Evolutionary conservation across 2,797 vertebrate genomes (phyloP).

Genomic region (Myripristis jacobus): DNA sequence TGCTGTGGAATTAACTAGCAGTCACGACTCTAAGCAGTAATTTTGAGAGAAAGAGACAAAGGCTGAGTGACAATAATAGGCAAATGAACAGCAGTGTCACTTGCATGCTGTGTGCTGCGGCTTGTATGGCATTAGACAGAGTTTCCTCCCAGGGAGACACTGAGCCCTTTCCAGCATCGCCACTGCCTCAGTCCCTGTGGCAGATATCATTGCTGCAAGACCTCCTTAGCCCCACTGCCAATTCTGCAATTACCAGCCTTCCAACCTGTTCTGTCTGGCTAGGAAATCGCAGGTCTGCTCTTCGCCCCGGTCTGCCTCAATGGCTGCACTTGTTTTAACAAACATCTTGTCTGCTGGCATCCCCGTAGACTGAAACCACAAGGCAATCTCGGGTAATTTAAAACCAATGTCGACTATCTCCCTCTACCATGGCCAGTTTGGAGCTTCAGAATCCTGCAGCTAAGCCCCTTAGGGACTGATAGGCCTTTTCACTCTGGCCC

Average conservation of each 20-base stretch:
- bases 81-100: conserved; percentile 16
- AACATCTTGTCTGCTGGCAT: conserved; percentile 82
- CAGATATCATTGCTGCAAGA: conserved; percentile 76
- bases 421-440: conserved; percentile 78
- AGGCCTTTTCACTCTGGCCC: conserved; percentile 85
- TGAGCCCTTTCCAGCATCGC: conserved; percentile 45
- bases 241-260: conserved; percentile 82
- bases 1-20: conserved; percentile 4
- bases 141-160: conserved; percentile 40
- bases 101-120: conserved; percentile 18
- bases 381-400: conserved; percentile 89
- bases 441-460: conserved; percentile 83
- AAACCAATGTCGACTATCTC: conserved; percentile 84
- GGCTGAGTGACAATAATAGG: conserved; percentile 3
- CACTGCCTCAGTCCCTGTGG: conserved; percentile 60
- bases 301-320: conserved; percentile 81
- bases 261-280: conserved; percentile 74
- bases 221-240: conserved; percentile 79
- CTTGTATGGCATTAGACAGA: conserved; percentile 28
- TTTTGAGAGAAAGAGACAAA: conserved; percentile 30
- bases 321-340: conserved; percentile 86
- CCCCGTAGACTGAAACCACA: conserved; percentile 84
- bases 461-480: conserved; percentile 84
- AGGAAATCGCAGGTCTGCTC: conserved; percentile 82
- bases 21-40: conserved; percentile 30